These are phyloP conservation scores for Chaetogeoica ovagalla DNA, from an alignment of 2,888 invertebrate genomes.

Conservation along the genomic window DNA sequence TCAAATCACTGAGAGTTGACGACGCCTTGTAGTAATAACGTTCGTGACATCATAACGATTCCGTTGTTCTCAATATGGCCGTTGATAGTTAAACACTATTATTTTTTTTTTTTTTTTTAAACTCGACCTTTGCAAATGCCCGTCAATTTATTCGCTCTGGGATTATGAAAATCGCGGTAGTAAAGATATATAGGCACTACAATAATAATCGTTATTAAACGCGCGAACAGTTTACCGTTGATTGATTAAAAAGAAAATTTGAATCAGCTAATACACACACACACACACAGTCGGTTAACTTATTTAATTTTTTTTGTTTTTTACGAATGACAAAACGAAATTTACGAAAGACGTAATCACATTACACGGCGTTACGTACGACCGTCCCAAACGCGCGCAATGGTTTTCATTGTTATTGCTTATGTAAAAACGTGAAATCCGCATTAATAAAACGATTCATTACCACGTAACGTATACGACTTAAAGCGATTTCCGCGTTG, in stretches of 20 bases:
- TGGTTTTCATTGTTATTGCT: no score
- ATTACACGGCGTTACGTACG: no score
- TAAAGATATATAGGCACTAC: not conserved
- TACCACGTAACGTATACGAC: no score
- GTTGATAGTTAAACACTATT: not conserved
- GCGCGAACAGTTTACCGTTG: not conserved
- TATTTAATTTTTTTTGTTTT: no score
- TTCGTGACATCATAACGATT: slow-evolving; percentile 1
- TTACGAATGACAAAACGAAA: no score
- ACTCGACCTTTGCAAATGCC: not conserved
- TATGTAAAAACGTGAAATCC: no score
- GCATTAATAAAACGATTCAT: no score
- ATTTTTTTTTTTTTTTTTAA: not conserved
- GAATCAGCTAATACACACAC: no score
- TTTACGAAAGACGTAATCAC: no score
- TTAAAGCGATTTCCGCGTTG: no score
- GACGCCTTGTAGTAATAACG: not conserved
- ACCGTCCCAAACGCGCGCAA: no score
- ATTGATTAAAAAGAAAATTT: not conserved
- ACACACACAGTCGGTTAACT: no score
- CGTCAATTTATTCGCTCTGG: not conserved
- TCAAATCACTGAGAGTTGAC: not conserved
- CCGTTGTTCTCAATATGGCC: not conserved
- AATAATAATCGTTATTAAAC: not conserved
- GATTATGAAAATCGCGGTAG: not conserved